Conservation (phyloP, 2,113 vertebrate genomes). For the Hippopotamus amphibius region DNA sequence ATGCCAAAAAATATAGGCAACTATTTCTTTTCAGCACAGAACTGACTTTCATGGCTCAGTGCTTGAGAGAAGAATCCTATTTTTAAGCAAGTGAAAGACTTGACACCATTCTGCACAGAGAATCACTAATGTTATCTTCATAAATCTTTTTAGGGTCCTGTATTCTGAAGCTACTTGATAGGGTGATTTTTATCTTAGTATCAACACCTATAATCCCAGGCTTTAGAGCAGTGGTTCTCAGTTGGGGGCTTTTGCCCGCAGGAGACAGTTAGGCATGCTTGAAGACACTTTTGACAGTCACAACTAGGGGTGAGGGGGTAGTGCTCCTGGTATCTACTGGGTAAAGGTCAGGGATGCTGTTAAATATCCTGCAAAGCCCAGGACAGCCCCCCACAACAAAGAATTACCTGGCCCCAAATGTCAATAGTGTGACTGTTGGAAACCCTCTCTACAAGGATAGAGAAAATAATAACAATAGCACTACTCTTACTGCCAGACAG, state of each 20-base stretch:
- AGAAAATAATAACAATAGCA: neutral
- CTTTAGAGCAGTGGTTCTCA: neutral
- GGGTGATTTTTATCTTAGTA: constrained; percentile 2
- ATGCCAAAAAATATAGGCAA: neutral
- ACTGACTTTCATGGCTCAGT: neutral
- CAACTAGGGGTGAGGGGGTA: neutral
- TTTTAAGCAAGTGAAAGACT: constrained; percentile 1
- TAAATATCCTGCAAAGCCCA: neutral
- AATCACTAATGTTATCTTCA: neutral
- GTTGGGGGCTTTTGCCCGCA: neutral
- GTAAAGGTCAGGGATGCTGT: neutral
- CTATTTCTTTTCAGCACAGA: constrained; percentile 14
- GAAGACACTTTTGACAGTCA: neutral
- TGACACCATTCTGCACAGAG: neutral
- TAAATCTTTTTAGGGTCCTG: neutral
- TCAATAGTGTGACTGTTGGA: neutral
- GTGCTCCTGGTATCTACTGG: neutral
- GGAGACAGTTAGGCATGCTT: neutral
- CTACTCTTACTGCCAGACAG: neutral
- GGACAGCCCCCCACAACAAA: neutral
- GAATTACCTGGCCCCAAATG: neutral
- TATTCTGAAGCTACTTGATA: neutral
- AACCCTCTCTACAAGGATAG: neutral
- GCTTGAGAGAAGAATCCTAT: neutral
- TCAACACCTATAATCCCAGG: neutral